Base-by-base conservation (phyloP, 2,888 invertebrate genomes). In the Cosmia trapezina region DNA sequence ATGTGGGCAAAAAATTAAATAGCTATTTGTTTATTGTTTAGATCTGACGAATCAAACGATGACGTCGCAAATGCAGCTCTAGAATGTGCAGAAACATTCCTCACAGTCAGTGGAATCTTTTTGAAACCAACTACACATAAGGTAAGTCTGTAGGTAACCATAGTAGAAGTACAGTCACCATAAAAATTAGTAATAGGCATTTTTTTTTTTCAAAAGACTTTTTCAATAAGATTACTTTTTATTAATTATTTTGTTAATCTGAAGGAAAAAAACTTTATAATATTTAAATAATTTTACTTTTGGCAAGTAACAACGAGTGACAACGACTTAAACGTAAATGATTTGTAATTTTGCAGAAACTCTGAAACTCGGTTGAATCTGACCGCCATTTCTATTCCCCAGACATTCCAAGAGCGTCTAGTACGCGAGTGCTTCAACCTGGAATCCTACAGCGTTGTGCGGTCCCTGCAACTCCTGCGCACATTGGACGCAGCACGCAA, bases 71-170 rank as follows among this genome's bases (percentile, higher is more conserved):
- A 92, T 17, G 92, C 95, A 14, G 96, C 96, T 22, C 83, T 96
- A 33, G 91, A 93, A 41, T 96, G 93, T 70, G 90, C 91, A 0
- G 95, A 95, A 78, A 88, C 86, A 2, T 93, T 95, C 78, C 87
- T 96, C 4, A 89, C 87, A 2, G 93, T 93, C 2, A 93, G 94
- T 73, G 96, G 96, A 0, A 88, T 94, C 72, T 96, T 95, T 75
- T 77, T 96, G 64, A 94, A 94, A 76, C 91, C 93, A 0, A 71
- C 90, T 0, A 94, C 91, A 2, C 93, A 95, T 78, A 94, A 94
- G 92, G 96, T 96, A 88, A 70, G 70, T 68, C 2, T 53, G 11
- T 51, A n/a, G 9, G 49, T 49, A 17, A 19, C 1, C n/a, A n/a
- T n/a, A 51, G 4, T n/a, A 51, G 11, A 51, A 51, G 11, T n/a